phyloP scores from a whole-genome alignment of 1,140 invertebrate genomes.

The Magallana ariakensis region DNA sequence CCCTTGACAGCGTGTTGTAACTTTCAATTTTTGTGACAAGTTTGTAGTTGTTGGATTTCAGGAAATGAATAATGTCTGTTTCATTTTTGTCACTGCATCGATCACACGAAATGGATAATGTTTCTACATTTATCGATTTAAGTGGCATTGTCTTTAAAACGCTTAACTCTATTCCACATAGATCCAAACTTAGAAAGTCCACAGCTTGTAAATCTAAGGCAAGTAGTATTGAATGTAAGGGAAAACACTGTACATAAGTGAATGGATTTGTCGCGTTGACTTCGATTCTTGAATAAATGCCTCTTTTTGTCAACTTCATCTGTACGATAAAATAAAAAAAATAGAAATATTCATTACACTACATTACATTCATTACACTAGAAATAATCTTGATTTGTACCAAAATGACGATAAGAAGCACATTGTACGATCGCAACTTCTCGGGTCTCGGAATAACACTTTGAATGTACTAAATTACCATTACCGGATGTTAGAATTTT shows the following conservation, averaged over 20 bases:
- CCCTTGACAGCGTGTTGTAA: neutral
- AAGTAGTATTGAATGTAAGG: slow-evolving; percentile 88
- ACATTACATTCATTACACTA: too few relatives aligned
- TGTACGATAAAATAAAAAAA: neutral
- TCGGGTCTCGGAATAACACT: too few relatives aligned
- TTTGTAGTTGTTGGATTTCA: neutral
- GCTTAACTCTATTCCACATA: slow-evolving; percentile 83
- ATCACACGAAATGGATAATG: slow-evolving; percentile 2
- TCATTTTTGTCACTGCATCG: slow-evolving; percentile 13
- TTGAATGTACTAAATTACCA: too few relatives aligned
- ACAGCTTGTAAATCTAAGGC: slow-evolving; percentile 86
- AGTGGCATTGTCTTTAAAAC: slow-evolving; percentile 81
- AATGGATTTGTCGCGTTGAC: neutral
- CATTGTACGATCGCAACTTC: too few relatives aligned
- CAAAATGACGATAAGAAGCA: too few relatives aligned
- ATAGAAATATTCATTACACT: too few relatives aligned
- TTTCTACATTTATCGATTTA: neutral
- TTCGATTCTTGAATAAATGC: neutral
- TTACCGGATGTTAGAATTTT: too few relatives aligned
- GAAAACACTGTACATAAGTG: slow-evolving; percentile 87
- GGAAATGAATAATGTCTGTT: neutral
- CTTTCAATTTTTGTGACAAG: neutral
- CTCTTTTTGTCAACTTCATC: neutral
- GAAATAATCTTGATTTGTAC: too few relatives aligned
- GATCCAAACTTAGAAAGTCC: slow-evolving; percentile 87